Evolutionary conservation across 2,888 invertebrate species (phyloP), one percentile per base, ranked within the genome.

Genomic region (Eubasilissa splendida): DNA sequence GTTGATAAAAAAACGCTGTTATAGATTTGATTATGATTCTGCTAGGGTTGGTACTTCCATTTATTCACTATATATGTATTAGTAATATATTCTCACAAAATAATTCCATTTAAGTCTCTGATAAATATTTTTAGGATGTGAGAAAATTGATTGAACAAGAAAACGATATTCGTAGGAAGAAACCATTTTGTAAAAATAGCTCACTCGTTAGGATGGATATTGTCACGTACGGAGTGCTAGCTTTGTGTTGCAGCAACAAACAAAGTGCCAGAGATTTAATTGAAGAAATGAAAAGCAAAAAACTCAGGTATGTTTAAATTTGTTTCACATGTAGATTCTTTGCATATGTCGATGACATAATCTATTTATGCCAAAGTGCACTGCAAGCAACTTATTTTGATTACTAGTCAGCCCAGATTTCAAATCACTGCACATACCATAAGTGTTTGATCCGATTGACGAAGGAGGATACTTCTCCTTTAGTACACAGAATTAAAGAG

Each of bases 201-300:
- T 84, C 88, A 4, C 87, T 88, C 77, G 86, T 95, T 42, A 88
- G 89, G 83, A 93, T 94, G 0, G 93, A 97, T 87, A 91, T 97
- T 84, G 91, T 96, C 85, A 98, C 98, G 0, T 98, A 95, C 89
- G 97, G 97, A 63, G 93, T 95, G 1, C 87, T 98, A 81, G 95
- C 98, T 0, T 88, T 97, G 85, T 93, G 95, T 11, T 98, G 98
- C 87, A 89, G 88, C 81, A 93, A 90, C 5, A 90, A 91, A 84
- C 89, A 91, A 53, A 91, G 93, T 85, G 95, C 94, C 4, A 87
- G 90, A 73, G 89, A 92, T 84, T 89, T 98, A 9, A 86, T 97
- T 0, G 87, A 89, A 56, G 92, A 95, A 86, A 95, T 98, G 94
- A 89, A 93, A 78, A 89, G 90, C 70, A 91, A 92, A 82, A 91